Evolutionary conservation across 2,888 invertebrate species (phyloP), one percentile per base, ranked within the genome.

Genomic region (Acanthosepion lycidas): DNA sequence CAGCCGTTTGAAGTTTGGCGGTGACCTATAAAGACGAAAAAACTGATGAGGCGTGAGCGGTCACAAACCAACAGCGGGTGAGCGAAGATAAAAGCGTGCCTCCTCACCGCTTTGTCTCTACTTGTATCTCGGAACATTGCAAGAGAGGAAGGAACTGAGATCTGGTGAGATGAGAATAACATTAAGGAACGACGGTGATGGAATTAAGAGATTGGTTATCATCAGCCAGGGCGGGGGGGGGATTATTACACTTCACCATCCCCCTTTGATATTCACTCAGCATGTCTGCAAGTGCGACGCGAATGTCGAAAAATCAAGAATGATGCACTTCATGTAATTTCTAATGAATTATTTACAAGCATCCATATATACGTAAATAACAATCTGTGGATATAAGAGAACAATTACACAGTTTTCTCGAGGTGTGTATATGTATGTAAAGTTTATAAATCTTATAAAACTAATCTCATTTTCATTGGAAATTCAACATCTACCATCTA

Each of bases 241-340:
- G 78, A 78, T 78, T 78, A 78, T 78, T 78, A n/a, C n/a, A 78
- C 28, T 78, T 78, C 78, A 78, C 78, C 78, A n/a, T 78, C 78
- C n/a, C 78, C n/a, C n/a, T 78, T 78, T 78, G 78, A 78, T 78
- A 78, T 78, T 78, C n/a, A 78, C 78, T n/a, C 78, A 28, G 78
- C 78, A 78, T 9, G 28, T 9, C n/a, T 28, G n/a, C n/a, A 78
- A 78, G 78, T 78, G 78, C 55, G 55, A 55, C 18, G 5, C 55
- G 20, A 55, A 55, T 18, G 55, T 55, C 5, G n/a, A n/a, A 78
- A n/a, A 78, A 78, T 78, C 78, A 78, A 78, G 78, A 78, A 78
- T 78, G 78, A 78, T 78, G 78, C n/a, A 78, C 78, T 78, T n/a
- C 78, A 78, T n/a, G 78, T n/a, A n/a, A 78, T 12, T 78, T 78